Conservation (phyloP, 2,113 vertebrate species). For the Clarias macrocephalus region DNA sequence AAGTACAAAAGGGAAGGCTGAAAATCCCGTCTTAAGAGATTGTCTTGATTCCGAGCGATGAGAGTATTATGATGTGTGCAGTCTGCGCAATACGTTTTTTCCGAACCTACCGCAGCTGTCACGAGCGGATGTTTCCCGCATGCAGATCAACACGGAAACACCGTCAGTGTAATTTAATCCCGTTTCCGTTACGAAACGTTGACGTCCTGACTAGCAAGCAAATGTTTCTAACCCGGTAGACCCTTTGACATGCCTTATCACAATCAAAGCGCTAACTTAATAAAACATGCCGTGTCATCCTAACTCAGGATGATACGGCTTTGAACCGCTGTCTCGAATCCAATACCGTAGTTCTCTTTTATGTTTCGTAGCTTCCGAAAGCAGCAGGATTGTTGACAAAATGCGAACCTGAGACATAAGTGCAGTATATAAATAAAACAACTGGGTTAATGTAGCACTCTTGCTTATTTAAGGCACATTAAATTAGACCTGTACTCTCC, state of each 20-base stretch:
- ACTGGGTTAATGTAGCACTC: not conserved
- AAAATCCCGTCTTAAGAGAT: not conserved
- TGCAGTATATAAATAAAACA: not conserved
- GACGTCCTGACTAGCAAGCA: not conserved
- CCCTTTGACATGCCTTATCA: not conserved
- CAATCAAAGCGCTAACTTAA: slow-evolving; percentile 24
- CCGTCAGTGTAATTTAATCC: not conserved
- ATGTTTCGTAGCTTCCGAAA: not conserved
- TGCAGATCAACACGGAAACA: not conserved
- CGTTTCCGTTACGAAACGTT: not conserved
- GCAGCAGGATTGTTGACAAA: not conserved
- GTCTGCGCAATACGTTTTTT: not conserved
- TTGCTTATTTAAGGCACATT: not conserved
- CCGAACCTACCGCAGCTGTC: not conserved
- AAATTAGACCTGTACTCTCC: not conserved
- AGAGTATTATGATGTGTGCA: not conserved
- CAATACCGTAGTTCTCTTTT: slow-evolving; percentile 11
- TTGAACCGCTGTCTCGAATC: slow-evolving; percentile 43
- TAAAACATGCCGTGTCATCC: slow-evolving; percentile 22
- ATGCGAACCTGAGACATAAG: not conserved
- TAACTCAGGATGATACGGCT: slow-evolving; percentile 9
- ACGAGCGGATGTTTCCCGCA: not conserved
- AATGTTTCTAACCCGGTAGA: not conserved
- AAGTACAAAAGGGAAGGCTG: not conserved
- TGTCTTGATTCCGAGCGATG: not conserved